phyloP scores from a whole-genome alignment of 2,888 invertebrate species.

The Xanthorhoe spadicearia region DNA sequence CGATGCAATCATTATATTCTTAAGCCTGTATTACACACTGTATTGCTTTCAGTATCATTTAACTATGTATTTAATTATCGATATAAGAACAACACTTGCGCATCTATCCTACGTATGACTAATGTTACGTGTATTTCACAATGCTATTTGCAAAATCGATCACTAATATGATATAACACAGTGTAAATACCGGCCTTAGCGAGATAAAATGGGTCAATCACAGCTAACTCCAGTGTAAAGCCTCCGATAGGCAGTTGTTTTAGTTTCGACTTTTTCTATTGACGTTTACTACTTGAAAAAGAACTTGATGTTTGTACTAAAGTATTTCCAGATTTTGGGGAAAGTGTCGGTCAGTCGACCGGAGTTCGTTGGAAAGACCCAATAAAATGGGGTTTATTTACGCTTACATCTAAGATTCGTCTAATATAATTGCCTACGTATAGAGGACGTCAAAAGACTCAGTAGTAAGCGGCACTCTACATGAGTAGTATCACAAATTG shows the following conservation, averaged over 20 bases:
- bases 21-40: constrained; percentile 53
- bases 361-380: constrained; percentile 9
- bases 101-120: constrained; percentile 43
- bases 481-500: constrained; percentile 79
- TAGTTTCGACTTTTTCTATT: not conserved
- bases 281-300: no score
- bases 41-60: constrained; percentile 45
- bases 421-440: constrained; percentile 82
- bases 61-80: constrained; percentile 35
- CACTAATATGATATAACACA: constrained; percentile 37
- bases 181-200: constrained; percentile 53
- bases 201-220: constrained; percentile 42
- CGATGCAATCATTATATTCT: constrained; percentile 61
- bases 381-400: constrained; percentile 72
- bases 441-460: constrained; percentile 79
- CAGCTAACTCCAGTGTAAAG: constrained; percentile 2
- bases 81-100: constrained; percentile 40
- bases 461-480: constrained; percentile 77
- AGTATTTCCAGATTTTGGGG: not conserved
- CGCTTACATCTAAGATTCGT: constrained; percentile 75
- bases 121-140: constrained; percentile 27
- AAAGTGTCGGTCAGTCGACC: not conserved
- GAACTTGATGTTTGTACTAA: not conserved
- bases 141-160: constrained; percentile 35
- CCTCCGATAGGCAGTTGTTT: not conserved